A percentile compares a stretch with the other conserved stretches of the same genome.
Evolutionary conservation across 1,140 invertebrate genomes (phyloP).

Genomic region (Thrips palmi): DNA sequence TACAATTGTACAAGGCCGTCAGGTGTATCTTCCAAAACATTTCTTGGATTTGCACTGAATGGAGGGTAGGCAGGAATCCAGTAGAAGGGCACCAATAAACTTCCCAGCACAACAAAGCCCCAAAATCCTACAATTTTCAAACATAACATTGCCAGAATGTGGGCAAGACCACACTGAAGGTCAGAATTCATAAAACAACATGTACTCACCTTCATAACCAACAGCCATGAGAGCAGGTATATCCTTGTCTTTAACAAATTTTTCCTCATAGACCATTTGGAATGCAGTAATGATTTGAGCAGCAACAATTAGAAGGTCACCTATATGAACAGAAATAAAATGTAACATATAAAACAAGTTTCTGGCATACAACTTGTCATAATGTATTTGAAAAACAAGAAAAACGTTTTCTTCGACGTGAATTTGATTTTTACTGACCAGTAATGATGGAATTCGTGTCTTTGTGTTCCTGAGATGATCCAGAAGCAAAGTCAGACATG

Average conservation of each 20-base stretch:
- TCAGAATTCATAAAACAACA: constrained; percentile 1
- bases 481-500: constrained; percentile 45
- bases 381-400: constrained; percentile 3
- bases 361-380: not conserved
- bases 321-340: constrained; percentile 24
- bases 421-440: constrained; percentile 37
- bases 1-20: constrained; percentile 71
- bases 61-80: constrained; percentile 54
- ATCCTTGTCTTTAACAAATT: constrained; percentile 62
- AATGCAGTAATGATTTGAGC: constrained; percentile 74
- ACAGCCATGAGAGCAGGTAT: constrained; percentile 72
- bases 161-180: not conserved
- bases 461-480: constrained; percentile 22
- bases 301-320: constrained; percentile 79
- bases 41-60: constrained; percentile 55
- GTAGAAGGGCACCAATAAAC: constrained; percentile 68
- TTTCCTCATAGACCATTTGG: constrained; percentile 92
- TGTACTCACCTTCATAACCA: constrained; percentile 67
- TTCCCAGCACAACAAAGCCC: constrained; percentile 55
- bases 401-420: too few relatives aligned
- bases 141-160: constrained; percentile 8
- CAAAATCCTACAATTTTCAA: constrained; percentile 42
- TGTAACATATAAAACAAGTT: not conserved
- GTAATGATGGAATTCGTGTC: constrained; percentile 69
- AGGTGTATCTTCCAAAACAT: constrained; percentile 66